Base-by-base conservation (phyloP, 2,888 invertebrate genomes). In the Xylota sylvarum region DNA sequence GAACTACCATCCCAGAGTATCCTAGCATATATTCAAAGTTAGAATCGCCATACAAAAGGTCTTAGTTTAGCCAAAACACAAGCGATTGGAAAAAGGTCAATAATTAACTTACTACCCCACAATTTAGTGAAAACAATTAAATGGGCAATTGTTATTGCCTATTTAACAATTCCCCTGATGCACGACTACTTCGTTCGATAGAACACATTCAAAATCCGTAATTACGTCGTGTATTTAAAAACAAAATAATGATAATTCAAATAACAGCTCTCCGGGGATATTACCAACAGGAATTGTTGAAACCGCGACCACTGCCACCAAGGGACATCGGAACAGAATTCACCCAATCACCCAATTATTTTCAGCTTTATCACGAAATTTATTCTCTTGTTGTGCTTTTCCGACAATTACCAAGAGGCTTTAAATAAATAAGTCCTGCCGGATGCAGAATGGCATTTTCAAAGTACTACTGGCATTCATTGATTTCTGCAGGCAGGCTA, bases 281-380 rank as follows among this genome's bases (percentile, higher is more conserved):
- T 37, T 52, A 62, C 55, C 50, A 77, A 14, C 37, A 55, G 48
- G 19, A 73, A 50, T 58, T 46, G 46, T 12, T 83, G 5, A 67
- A 67, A 69, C 79, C 60, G 60, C 83, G 43, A 43, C 62, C 48
- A n/a, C 60, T 10, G 19, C 43, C 43, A 52, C 17, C 23, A 32
- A 27, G 60, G 58, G 74, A 69, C 56, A 46, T 65, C 35, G 46
- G 14, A 30, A 70, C 65, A 70, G 60, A 65, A 69, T 32, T 74
- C 76, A 52, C 58, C 69, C 62, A 79, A 79, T 74, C 74, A 84
- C 67, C 85, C 85, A 81, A 85, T 85, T 85, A 85, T 85, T 85
- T 85, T 85, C 80, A 70, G 76, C 72, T 85, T 85, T 85, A 85
- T 85, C 80, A 60, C 37, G 35, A 77, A 85, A 85, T 85, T 72